Conservation (phyloP, 2,797 vertebrate species). For the Phrynocephalus forsythii region DNA sequence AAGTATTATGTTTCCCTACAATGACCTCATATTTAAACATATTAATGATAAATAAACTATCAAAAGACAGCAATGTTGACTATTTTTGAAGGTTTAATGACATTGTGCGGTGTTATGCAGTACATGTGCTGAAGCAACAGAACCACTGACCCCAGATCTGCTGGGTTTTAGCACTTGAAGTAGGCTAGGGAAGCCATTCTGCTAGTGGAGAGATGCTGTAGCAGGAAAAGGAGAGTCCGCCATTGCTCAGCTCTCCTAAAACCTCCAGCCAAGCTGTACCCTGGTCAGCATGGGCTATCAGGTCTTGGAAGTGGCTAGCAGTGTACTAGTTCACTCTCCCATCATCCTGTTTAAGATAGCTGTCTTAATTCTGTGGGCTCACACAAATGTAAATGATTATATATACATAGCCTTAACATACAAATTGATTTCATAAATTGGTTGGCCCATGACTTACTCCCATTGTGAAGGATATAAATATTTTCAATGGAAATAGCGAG, state of each 20-base stretch:
- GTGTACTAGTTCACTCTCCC: background rate
- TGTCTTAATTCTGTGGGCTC: background rate
- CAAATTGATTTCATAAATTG: background rate
- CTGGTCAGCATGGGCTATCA: background rate
- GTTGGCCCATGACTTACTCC: background rate
- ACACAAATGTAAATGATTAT: background rate
- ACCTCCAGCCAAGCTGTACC: too few species aligned
- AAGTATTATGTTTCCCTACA: background rate
- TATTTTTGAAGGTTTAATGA: background rate
- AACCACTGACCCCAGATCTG: background rate
- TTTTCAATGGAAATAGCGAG: constrained; percentile 68
- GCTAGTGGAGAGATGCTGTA: background rate
- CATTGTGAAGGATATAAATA: background rate
- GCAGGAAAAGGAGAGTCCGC: too few species aligned
- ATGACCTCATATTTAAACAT: background rate
- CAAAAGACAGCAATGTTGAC: background rate
- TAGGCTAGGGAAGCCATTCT: background rate
- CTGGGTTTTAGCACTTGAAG: too few species aligned
- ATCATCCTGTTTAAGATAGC: background rate
- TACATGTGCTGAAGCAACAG: constrained; percentile 12
- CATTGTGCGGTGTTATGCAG: background rate
- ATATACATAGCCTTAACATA: background rate
- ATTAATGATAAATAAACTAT: background rate
- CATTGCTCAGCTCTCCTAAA: background rate
- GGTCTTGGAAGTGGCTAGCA: background rate